Evolutionary conservation across 53 echinoderm and acorn worm species (phyloP).

Genomic region (Glandiceps talaboti): DNA sequence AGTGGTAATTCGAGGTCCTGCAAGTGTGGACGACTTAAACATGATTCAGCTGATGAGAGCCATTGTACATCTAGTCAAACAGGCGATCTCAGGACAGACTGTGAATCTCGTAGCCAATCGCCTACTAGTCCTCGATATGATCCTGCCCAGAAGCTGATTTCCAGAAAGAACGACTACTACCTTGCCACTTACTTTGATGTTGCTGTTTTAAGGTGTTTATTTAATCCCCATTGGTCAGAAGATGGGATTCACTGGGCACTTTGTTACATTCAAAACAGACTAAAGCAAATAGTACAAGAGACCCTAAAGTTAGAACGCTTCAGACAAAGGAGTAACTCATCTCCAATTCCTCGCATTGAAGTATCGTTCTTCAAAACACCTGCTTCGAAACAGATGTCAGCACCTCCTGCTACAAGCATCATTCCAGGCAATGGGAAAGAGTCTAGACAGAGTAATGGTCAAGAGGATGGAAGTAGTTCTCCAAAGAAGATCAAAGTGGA

Average conservation of each 20-base stretch:
- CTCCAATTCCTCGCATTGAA: conserved; percentile 88
- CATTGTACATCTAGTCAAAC: neutral
- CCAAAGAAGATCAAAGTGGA: conserved; percentile 74
- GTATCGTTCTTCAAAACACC: conserved; percentile 79
- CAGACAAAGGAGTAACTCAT: conserved; percentile 86
- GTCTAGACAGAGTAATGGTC: conserved; percentile 39
- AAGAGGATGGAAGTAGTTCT: conserved; percentile 31
- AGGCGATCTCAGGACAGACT: neutral
- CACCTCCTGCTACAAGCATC: conserved; percentile 25
- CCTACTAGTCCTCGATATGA: neutral
- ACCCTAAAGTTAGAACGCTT: conserved; percentile 73
- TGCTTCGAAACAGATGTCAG: conserved; percentile 84
- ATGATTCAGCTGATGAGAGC: neutral
- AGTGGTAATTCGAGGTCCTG: conserved; percentile 23
- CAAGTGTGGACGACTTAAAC: conserved; percentile 63
- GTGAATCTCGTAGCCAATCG: neutral
- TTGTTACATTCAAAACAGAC: conserved; percentile 62
- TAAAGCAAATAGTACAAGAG: conserved; percentile 74
- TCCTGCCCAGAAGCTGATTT: neutral
- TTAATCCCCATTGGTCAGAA: conserved; percentile 91
- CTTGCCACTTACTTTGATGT: conserved; percentile 96
- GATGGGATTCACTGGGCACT: conserved; percentile 96
- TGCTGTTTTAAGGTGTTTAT: conserved; percentile 93
- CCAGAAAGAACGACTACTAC: conserved; percentile 43
- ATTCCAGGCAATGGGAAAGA: conserved; percentile 11